Percentiles rank a stretch among this genome's conserved stretches.
phyloP scores from a whole-genome alignment of 2,797 vertebrate genomes.

The Odontamblyopus rebecca region DNA sequence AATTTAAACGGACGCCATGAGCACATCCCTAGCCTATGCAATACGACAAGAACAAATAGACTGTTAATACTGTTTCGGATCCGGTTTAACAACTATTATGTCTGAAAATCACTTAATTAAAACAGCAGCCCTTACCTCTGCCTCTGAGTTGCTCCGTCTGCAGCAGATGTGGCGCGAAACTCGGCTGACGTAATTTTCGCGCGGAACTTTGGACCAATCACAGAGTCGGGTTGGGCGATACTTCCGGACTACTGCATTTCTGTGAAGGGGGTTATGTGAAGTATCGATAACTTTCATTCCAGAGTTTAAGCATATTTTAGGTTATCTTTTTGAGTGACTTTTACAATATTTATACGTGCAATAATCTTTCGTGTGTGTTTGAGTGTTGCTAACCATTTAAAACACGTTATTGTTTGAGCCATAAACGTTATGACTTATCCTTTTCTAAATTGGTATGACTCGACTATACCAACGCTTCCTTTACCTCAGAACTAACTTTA shows the following conservation, averaged over 20 bases:
- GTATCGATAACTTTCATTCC: not conserved
- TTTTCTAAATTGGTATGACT: not conserved
- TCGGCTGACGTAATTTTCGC: conserved; percentile 74
- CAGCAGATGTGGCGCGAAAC: conserved; percentile 77
- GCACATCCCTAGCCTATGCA: accelerated
- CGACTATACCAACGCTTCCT: not conserved
- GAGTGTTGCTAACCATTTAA: not conserved
- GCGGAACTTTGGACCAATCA: conserved; percentile 81
- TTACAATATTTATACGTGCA: not conserved
- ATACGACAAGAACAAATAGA: accelerated
- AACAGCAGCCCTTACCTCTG: conserved; percentile 54
- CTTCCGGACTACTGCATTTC: conserved; percentile 15
- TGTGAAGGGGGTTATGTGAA: not conserved
- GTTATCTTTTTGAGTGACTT: not conserved
- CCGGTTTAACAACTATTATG: not conserved
- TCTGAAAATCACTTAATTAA: not conserved
- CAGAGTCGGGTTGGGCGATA: accelerated
- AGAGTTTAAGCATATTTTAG: not conserved
- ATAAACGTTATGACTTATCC: not conserved
- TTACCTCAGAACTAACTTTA: not conserved
- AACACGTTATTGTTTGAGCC: not conserved
- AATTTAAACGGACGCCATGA: not conserved
- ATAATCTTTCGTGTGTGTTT: not conserved
- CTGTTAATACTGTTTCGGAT: no score
- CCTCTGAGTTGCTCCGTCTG: not conserved